phyloP scores from a whole-genome alignment of 2,113 vertebrate genomes.

The Limnothrissa miodon region DNA sequence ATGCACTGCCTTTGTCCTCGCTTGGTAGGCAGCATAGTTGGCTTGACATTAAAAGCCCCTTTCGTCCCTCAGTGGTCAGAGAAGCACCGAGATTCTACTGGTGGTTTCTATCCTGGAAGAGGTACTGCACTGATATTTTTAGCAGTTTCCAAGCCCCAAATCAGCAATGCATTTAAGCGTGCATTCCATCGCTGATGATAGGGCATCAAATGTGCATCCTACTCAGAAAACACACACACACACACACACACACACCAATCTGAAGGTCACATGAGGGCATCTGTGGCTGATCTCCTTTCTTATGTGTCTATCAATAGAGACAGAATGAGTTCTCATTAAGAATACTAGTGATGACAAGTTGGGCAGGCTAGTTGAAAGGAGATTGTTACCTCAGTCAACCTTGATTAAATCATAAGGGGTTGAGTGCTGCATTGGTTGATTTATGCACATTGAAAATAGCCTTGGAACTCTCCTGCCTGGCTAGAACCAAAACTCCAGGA shows the following conservation, averaged over 20 bases:
- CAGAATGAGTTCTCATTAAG: constrained; percentile 28
- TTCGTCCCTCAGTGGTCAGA: constrained; percentile 55
- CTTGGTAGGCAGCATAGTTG: constrained; percentile 44
- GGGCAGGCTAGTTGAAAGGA: background rate
- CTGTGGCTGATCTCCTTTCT: background rate
- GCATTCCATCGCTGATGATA: background rate
- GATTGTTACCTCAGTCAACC: constrained; percentile 28
- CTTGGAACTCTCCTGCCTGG: background rate
- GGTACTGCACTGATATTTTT: constrained; percentile 29
- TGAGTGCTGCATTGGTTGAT: constrained; percentile 2
- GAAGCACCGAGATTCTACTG: constrained; percentile 33
- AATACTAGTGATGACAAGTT: constrained; percentile 30
- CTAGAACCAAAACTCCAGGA: background rate
- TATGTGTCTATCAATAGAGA: constrained; percentile 5
- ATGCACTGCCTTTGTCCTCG: constrained; percentile 51
- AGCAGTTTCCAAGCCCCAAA: constrained; percentile 30
- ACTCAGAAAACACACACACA: background rate
- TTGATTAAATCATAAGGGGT: constrained; percentile 5
- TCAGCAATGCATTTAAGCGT: constrained; percentile 27
- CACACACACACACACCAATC: background rate
- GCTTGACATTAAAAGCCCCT: constrained; percentile 38
- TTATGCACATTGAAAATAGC: constrained; percentile 3
- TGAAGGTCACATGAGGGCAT: constrained; percentile 10
- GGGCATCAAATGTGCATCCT: background rate
- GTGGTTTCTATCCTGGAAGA: constrained; percentile 1